phyloP scores from a whole-genome alignment of 92 coral and sea anemone genomes.

The Porites evermanni region DNA sequence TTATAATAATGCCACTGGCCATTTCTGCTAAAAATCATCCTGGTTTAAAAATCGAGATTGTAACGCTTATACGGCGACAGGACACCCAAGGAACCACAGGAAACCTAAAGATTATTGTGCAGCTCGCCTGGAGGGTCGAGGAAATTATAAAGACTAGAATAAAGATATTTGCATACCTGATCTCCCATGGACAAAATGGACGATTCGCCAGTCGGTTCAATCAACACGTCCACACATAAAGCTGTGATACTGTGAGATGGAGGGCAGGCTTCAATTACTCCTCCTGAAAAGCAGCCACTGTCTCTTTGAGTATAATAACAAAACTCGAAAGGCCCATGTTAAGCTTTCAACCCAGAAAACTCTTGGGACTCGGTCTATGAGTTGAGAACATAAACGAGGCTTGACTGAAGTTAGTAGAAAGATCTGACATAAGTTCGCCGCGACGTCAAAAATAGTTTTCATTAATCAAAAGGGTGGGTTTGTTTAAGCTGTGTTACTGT shows the following conservation, averaged over 20 bases:
- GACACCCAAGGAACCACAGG: no score
- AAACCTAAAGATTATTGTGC: no score
- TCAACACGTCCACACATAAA: conserved; percentile 84
- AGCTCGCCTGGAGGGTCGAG: background rate
- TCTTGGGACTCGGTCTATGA: no score
- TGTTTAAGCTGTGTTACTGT: no score
- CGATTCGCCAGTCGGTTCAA: conserved; percentile 91
- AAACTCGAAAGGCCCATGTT: background rate
- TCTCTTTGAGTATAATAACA: background rate
- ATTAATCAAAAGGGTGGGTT: no score
- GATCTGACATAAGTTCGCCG: no score
- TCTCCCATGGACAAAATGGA: conserved; percentile 85
- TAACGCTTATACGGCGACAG: no score
- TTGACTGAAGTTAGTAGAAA: no score
- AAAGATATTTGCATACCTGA: conserved; percentile 68
- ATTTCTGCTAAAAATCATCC: no score
- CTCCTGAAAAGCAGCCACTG: conserved; percentile 61
- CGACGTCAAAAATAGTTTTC: background rate
- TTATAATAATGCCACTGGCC: no score
- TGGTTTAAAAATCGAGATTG: no score
- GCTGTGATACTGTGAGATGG: conserved; percentile 98
- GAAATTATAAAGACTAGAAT: background rate
- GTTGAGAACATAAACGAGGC: no score
- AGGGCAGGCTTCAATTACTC: conserved; percentile 97
- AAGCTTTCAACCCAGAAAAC: background rate